Conservation (phyloP, 2,888 invertebrate species). For the Gisinianus flammeolus region DNA sequence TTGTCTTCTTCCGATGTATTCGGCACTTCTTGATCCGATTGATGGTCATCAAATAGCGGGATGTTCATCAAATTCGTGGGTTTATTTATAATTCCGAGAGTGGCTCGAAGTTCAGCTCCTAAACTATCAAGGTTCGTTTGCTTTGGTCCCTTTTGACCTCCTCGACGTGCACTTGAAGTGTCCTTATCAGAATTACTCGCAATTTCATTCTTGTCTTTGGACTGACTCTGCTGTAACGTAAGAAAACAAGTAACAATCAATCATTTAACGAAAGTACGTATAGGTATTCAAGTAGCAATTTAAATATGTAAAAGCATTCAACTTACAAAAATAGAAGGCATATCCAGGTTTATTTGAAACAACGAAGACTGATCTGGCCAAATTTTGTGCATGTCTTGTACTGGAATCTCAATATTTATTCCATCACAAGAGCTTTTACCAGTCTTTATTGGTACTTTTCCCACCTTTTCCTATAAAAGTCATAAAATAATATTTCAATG, state of each 20-base stretch:
- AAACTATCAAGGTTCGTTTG: neutral
- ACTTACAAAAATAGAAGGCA: constrained; percentile 22
- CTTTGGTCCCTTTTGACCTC: neutral
- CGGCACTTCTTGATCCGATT: neutral
- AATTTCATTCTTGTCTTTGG: neutral
- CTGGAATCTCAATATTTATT: too few species aligned
- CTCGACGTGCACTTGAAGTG: neutral
- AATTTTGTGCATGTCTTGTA: too few species aligned
- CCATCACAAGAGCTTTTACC: too few species aligned
- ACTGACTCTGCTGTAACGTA: too few species aligned
- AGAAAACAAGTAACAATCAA: too few species aligned
- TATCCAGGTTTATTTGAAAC: constrained; percentile 14
- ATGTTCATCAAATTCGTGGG: too few species aligned
- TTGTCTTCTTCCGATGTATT: neutral
- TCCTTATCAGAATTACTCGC: neutral
- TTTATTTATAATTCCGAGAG: constrained; percentile 28
- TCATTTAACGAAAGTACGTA: too few species aligned
- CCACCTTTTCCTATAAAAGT: too few species aligned
- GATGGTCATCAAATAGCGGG: neutral
- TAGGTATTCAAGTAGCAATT: too few species aligned
- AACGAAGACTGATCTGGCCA: neutral
- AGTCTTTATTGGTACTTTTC: too few species aligned
- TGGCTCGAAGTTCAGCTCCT: constrained; percentile 35
- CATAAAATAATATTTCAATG: too few species aligned
- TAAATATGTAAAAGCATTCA: neutral